Conservation (phyloP, 2,113 vertebrate genomes). For the Callipepla californica region DNA sequence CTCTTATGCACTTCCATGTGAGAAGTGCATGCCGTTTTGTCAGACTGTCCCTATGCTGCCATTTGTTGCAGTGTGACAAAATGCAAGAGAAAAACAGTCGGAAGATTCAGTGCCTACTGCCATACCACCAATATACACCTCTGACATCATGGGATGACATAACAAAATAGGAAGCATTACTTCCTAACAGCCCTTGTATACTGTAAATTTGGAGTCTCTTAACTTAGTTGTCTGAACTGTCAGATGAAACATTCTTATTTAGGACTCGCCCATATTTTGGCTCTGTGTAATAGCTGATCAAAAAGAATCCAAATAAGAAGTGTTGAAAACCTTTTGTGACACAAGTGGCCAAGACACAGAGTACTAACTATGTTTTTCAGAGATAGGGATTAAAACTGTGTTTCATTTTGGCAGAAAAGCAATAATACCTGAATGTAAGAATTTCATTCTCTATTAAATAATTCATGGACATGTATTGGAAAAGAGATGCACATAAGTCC, state of each 20-base stretch:
- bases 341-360: no score
- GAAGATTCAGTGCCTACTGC: no score
- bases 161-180: no score
- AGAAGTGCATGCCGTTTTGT: no score
- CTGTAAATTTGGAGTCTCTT: background rate
- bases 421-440: background rate
- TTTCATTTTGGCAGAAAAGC: background rate
- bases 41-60: no score
- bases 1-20: no score
- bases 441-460: conserved; percentile 16
- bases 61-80: no score
- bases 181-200: no score
- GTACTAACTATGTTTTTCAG: background rate
- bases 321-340: background rate
- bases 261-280: background rate
- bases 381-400: background rate
- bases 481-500: background rate
- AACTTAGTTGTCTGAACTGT: background rate
- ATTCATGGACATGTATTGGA: background rate
- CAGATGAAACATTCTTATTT: background rate
- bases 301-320: background rate
- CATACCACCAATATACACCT: no score
- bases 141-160: no score
- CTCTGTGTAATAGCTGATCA: background rate
- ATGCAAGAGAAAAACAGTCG: no score